Base-by-base conservation (phyloP, 2,888 invertebrate genomes). In the Gasteruption jaculator region DNA sequence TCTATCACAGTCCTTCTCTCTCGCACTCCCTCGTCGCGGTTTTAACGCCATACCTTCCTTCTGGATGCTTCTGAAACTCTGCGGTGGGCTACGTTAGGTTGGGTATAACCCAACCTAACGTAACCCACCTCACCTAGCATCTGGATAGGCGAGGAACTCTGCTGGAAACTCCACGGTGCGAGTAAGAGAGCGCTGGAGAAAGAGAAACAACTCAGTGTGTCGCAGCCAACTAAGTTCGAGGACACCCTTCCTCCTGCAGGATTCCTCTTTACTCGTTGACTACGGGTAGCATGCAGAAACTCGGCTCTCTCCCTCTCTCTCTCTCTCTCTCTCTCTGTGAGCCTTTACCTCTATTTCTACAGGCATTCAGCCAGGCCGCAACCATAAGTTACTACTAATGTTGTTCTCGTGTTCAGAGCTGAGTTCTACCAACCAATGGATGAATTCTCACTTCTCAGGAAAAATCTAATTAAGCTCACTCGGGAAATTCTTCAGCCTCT, bases 351-450 rank as follows among this genome's bases (percentile, higher is more conserved):
- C 52, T 53, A 7, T 25, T 52, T 43, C 55, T 14, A 48, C 45
- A 53, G 54, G 50, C 57, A 57, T 57, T 50, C 50, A 51, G 52
- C 57, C 57, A 58, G 56, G 54, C 65, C 61, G 52, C 65, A 60
- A 56, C 67, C 64, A 68, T 69, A 68, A 68, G 61, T 68, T 67
- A 65, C 65, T 57, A 58, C 62, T 69, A 69, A 70, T 69, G 69
- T 68, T 67, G 63, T 67, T 68, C 63, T 61, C 66, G 60, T 68
- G 69, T 69, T 65, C 41, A n/a, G n/a, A n/a, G n/a, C n/a, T n/a
- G n/a, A n/a, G n/a, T n/a, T n/a, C n/a, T n/a, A n/a, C n/a, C n/a
- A n/a, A n/a, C n/a, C n/a, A n/a, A n/a, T n/a, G n/a, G n/a, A n/a
- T n/a, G n/a, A n/a, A n/a, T n/a, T n/a, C n/a, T n/a, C n/a, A n/a